These are phyloP conservation scores for Tanaodytes sp. DNA, from an alignment of 2,888 invertebrate genomes.

Conservation along the genomic window DNA sequence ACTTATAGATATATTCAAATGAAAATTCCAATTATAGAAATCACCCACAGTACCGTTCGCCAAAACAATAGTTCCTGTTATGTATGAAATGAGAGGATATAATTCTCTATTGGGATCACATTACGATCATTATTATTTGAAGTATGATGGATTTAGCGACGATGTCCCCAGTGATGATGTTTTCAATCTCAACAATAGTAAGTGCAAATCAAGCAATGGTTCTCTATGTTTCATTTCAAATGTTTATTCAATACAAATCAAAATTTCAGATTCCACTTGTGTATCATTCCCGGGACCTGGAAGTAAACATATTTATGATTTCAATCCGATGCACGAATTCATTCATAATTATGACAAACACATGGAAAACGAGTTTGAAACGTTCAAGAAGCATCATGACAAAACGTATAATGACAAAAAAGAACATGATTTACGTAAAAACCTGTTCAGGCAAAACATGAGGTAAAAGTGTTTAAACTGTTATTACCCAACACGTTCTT, in stretches of 20 bases:
- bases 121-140: slow-evolving; percentile 93
- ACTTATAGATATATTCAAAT: too few species aligned
- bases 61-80: slow-evolving; percentile 70
- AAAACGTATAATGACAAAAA: slow-evolving; percentile 78
- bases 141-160: slow-evolving; percentile 79
- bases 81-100: slow-evolving; percentile 95
- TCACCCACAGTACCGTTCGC: slow-evolving; percentile 57
- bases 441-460: slow-evolving; percentile 89
- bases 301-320: slow-evolving; percentile 82
- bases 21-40: slow-evolving; percentile 60
- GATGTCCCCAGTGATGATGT: slow-evolving; percentile 81
- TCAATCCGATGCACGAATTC: slow-evolving; percentile 96
- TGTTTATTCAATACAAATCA: too few species aligned
- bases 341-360: slow-evolving; percentile 81
- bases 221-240: neutral
- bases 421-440: slow-evolving; percentile 82
- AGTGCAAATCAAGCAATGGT: too few species aligned
- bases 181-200: slow-evolving; percentile 80
- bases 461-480: slow-evolving; percentile 75
- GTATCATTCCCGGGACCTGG: slow-evolving; percentile 91
- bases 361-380: slow-evolving; percentile 82
- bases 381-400: slow-evolving; percentile 83
- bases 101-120: slow-evolving; percentile 95
- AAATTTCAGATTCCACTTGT: slow-evolving; percentile 78
- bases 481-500: too few species aligned